These are phyloP conservation scores for Tauraco erythrolophus DNA, from an alignment of 2,113 vertebrate species.

Conservation along the genomic window DNA sequence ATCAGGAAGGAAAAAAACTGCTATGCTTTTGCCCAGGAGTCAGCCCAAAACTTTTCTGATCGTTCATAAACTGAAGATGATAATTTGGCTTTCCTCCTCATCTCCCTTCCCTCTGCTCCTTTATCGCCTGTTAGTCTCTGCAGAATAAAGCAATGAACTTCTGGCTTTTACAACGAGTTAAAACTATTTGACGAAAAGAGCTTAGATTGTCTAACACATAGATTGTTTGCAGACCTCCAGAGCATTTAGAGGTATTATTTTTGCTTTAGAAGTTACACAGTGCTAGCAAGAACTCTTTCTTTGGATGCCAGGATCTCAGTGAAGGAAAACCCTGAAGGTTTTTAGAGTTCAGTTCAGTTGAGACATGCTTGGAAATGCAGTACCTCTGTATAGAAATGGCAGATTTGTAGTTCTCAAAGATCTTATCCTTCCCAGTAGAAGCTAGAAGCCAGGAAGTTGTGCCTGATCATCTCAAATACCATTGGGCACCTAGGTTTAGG, in stretches of 20 bases:
- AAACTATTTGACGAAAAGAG: constrained; percentile 32
- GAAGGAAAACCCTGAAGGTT: constrained; percentile 7
- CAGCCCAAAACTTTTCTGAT: not conserved
- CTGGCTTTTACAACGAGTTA: constrained; percentile 37
- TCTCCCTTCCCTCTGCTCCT: not conserved
- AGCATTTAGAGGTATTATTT: constrained; percentile 24
- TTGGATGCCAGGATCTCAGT: constrained; percentile 15
- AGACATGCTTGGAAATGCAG: not conserved
- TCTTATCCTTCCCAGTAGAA: not conserved
- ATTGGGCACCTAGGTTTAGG: not conserved
- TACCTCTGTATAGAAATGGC: not conserved
- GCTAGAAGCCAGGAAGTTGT: not conserved
- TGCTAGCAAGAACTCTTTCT: constrained; percentile 7
- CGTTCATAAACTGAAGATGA: not conserved
- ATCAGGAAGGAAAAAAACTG: not conserved
- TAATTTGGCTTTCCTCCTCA: not conserved
- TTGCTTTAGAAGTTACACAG: not conserved
- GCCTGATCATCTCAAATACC: not conserved
- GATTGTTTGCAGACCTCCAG: constrained; percentile 54
- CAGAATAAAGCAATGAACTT: constrained; percentile 22
- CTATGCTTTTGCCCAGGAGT: not conserved
- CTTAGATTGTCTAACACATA: constrained; percentile 22
- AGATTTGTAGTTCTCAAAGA: not conserved
- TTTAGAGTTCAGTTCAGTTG: not conserved
- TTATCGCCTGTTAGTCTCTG: not conserved